Evolutionary conservation across 2,797 vertebrate species (phyloP).

Genomic region (Tympanoctomys barrerae): DNA sequence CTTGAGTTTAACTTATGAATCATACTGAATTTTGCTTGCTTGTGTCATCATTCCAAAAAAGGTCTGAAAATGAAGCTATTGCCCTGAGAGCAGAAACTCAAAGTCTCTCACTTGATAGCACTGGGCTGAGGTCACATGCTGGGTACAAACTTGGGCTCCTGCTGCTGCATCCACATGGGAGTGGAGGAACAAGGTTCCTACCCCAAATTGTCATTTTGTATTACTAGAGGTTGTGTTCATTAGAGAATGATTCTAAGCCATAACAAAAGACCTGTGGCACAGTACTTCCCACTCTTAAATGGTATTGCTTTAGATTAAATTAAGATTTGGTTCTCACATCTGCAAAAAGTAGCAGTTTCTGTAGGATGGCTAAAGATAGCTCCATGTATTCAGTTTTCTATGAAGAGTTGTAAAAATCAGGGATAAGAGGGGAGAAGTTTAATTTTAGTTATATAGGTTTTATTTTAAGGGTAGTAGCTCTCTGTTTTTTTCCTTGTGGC

Average conservation of each 20-base stretch:
- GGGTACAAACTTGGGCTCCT: not conserved
- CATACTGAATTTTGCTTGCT: constrained; percentile 27
- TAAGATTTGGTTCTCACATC: not conserved
- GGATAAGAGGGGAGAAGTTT: not conserved
- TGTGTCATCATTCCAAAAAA: constrained; percentile 40
- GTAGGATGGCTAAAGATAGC: not conserved
- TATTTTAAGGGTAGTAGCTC: constrained; percentile 21
- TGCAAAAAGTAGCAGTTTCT: constrained; percentile 13
- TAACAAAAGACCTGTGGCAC: not conserved
- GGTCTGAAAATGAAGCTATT: not conserved
- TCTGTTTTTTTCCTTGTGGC: not conserved
- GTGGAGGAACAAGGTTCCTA: not conserved
- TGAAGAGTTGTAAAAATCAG: constrained; percentile 4
- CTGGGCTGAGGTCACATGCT: not conserved
- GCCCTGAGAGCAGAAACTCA: not conserved
- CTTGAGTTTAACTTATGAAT: constrained; percentile 42
- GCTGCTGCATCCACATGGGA: not conserved
- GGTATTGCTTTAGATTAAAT: constrained; percentile 2
- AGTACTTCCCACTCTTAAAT: not conserved
- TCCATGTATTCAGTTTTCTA: not conserved
- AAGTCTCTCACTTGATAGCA: not conserved
- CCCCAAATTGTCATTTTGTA: not conserved
- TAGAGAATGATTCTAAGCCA: constrained; percentile 32
- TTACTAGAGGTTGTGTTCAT: not conserved
- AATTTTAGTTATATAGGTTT: not conserved